Evolutionary conservation across 1,140 invertebrate genomes (phyloP), one percentile per base, ranked within the genome.

Genomic region (Tenebrio molitor): DNA sequence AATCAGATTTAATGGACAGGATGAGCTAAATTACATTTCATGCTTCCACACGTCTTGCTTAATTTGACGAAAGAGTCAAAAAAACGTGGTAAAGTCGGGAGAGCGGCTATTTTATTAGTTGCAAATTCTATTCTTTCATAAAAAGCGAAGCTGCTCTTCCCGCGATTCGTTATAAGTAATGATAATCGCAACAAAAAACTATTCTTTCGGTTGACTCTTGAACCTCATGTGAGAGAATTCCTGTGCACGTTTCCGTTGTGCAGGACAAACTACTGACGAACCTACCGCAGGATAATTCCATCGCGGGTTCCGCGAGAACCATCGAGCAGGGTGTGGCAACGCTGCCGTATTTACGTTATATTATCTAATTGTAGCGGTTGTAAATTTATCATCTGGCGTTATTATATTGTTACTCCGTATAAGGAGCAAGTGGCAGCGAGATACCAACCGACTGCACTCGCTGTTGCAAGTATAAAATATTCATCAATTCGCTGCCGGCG

Each of bases 391-490:
- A 66, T 66, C 64, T 41, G 7, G 10, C 6, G 39, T 65, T 65
- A 65, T 65, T 65, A 65, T 65, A 65, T 42, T 65, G 63, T 65
- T 65, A 58, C 17, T 5, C 63, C 39, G n/a, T 65, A 65, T 65
- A 39, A 65, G 63, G 63, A 17, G 12, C 1, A 19, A 65, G 39
- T 25, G 17, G 63, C 36, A 65, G 33, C 63, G 17, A 41, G 19
- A 29, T 58, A 29, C 50, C 16, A 17, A 50, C 23, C 19, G 23
- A 58, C 21, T 58, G 50, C 23, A 58, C 50, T n/a, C n/a, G n/a
- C n/a, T 58, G 50, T 58, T 58, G 50, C 50, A 58, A 58, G 21
- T 29, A 58, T 58, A 58, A 58, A 58, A 58, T 58, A 58, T 58
- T 58, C 50, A 58, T 58, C 50, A 58, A 58, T 58, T 58, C 29